Conservation (phyloP, 2,888 invertebrate genomes). For the Troides oblongomaculatus region DNA sequence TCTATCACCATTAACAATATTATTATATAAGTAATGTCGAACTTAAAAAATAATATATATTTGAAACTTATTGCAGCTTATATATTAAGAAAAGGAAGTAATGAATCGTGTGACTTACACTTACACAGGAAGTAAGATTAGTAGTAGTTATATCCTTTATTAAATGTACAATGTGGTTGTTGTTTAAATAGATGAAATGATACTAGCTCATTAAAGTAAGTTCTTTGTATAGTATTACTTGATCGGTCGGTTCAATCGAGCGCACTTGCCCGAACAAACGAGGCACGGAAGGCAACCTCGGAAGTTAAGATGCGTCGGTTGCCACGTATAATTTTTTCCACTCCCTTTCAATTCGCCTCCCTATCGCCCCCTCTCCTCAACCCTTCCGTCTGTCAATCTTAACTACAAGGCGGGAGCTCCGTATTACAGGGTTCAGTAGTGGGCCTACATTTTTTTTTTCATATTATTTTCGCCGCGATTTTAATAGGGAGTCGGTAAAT, state of each 20-base stretch:
- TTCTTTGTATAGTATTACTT: background rate
- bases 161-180: background rate
- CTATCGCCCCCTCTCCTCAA: constrained; percentile 59
- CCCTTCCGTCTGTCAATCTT: constrained; percentile 79
- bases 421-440: constrained; percentile 64
- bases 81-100: background rate
- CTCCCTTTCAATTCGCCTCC: constrained; percentile 71
- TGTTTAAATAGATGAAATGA: background rate
- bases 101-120: background rate
- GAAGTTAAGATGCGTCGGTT: constrained; percentile 78
- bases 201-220: background rate
- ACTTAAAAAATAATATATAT: background rate
- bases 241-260: constrained; percentile 30
- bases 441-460: constrained; percentile 61
- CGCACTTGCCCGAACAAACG: constrained; percentile 45
- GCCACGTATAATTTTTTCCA: constrained; percentile 78
- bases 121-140: background rate
- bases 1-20: no score
- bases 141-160: background rate
- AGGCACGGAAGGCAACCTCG: constrained; percentile 60
- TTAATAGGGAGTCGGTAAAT: constrained; percentile 64
- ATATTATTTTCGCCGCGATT: constrained; percentile 53
- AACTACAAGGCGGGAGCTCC: constrained; percentile 69
- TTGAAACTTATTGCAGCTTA: background rate
- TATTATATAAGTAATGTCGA: no score